A percentile compares a stretch with the other conserved stretches of the same genome.
Evolutionary conservation across 2,113 vertebrate species (phyloP).

Genomic region (Xyrauchen texanus): DNA sequence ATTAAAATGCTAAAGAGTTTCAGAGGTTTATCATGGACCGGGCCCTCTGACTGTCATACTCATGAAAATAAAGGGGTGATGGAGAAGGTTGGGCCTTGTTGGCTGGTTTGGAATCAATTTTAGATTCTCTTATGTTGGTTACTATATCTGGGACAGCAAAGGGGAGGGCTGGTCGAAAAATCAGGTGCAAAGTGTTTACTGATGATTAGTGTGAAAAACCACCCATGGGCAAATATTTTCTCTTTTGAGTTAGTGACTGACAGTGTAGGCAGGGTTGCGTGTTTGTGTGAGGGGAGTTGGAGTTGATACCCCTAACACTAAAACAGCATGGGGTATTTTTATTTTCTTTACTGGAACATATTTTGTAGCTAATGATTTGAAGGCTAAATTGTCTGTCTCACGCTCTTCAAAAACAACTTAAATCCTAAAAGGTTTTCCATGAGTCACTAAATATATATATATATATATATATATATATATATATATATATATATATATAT

Average conservation of each 20-base stretch:
- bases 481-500: too few relatives aligned
- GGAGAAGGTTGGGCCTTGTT: background rate
- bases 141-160: background rate
- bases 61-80: background rate
- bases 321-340: too few relatives aligned
- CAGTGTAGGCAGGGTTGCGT: background rate
- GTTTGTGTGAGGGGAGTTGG: too few relatives aligned
- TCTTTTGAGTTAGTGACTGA: background rate
- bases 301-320: too few relatives aligned
- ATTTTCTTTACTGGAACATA: too few relatives aligned
- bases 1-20: slow-evolving; percentile 75
- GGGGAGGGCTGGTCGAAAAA: background rate
- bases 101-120: background rate
- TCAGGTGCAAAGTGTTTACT: background rate
- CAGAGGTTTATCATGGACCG: slow-evolving; percentile 58
- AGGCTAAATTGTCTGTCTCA: too few relatives aligned
- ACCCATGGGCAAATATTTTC: background rate
- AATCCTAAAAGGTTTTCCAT: too few relatives aligned
- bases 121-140: background rate
- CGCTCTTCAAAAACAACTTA: too few relatives aligned
- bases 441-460: too few relatives aligned
- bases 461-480: too few relatives aligned
- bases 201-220: too few relatives aligned
- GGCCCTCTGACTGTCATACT: slow-evolving; percentile 9
- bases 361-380: too few relatives aligned